phyloP scores from a whole-genome alignment of 2,888 invertebrate species.

The Ptilodon capucinus region DNA sequence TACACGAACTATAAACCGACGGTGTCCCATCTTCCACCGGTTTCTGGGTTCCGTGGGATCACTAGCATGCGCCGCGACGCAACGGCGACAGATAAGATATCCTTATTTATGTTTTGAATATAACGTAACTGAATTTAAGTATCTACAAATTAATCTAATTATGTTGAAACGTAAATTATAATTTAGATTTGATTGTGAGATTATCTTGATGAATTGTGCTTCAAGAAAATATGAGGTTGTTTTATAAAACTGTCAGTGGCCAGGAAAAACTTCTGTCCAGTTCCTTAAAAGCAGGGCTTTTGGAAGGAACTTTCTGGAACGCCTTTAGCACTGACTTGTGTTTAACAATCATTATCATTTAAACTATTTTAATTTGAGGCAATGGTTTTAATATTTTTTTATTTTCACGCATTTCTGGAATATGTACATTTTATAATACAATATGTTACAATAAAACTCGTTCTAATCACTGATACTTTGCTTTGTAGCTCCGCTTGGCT shows the following conservation, averaged over 20 bases:
- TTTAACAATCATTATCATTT: no score
- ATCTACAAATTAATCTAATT: not conserved
- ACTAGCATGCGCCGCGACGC: no score
- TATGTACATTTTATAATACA: not conserved
- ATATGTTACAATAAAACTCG: constrained; percentile 4
- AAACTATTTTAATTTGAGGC: no score
- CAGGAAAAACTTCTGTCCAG: no score
- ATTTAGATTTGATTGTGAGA: not conserved
- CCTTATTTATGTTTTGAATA: constrained; percentile 14
- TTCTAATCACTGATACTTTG: constrained; percentile 39
- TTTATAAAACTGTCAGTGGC: not conserved
- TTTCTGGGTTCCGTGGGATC: no score
- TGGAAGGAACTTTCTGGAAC: no score
- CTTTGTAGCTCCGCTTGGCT: constrained; percentile 49
- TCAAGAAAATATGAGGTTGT: constrained; percentile 11
- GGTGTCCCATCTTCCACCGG: no score
- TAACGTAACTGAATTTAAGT: constrained; percentile 6
- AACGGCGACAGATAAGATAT: no score
- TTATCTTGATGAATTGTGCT: constrained; percentile 1
- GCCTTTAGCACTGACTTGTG: no score
- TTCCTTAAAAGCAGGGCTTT: no score
- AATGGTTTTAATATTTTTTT: no score
- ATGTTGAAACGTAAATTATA: not conserved
- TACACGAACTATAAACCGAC: no score
- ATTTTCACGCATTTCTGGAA: constrained; percentile 1